Percentiles rank a stretch among this genome's conserved stretches.
Evolutionary conservation across 2,113 vertebrate genomes (phyloP).

Genomic region (Prunella fulvescens): DNA sequence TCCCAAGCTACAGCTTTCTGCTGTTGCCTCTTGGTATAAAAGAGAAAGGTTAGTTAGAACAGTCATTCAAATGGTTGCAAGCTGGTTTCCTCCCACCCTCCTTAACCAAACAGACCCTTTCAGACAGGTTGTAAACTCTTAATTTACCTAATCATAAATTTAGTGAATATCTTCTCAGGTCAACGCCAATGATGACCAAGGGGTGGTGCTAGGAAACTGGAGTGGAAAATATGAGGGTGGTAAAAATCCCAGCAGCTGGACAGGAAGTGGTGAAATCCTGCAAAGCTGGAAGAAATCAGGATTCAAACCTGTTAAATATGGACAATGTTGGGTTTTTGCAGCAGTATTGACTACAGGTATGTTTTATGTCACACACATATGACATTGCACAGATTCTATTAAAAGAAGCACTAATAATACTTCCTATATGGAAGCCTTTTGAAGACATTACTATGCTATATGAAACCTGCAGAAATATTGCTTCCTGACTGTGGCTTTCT

Average conservation of each 20-base stretch:
- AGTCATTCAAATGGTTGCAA: background rate
- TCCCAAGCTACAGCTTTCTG: background rate
- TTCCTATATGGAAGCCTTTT: background rate
- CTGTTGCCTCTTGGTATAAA: background rate
- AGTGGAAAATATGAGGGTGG: conserved; percentile 71
- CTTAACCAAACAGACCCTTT: background rate
- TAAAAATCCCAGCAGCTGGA: conserved; percentile 72
- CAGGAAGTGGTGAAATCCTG: conserved; percentile 75
- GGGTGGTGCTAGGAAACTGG: conserved; percentile 77
- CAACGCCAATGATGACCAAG: conserved; percentile 74
- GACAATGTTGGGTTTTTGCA: conserved; percentile 83
- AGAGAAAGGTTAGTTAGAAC: background rate
- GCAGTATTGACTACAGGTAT: conserved; percentile 78
- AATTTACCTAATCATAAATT: background rate
- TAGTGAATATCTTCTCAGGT: conserved; percentile 58
- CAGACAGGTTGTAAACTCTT: background rate
- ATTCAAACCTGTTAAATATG: conserved; percentile 71
- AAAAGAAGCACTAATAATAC: background rate
- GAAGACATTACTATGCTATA: background rate
- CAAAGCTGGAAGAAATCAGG: conserved; percentile 68
- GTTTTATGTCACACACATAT: background rate
- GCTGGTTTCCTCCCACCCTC: background rate
- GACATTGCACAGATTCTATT: background rate
- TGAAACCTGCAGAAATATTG: background rate
- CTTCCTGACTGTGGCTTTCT: background rate